These are phyloP conservation scores for Parauchenoglanis ngamensis DNA, from an alignment of 2,797 vertebrate genomes.

Conservation along the genomic window DNA sequence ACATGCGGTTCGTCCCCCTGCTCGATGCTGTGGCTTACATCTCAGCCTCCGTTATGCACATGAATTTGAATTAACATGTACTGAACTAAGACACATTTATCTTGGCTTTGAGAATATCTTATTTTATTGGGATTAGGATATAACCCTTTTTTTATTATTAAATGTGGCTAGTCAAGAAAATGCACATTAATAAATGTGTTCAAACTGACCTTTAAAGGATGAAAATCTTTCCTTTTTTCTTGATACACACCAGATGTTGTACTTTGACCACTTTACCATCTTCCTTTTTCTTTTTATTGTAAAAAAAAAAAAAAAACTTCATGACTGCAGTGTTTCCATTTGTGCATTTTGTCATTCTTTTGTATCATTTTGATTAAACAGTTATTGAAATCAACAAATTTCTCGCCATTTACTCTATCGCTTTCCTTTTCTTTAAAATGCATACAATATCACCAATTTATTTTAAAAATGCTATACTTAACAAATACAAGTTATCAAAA, in stretches of 20 bases:
- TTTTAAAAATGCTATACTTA: neutral
- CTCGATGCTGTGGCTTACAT: neutral
- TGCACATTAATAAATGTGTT: neutral
- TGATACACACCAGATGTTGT: neutral
- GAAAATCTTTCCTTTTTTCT: neutral
- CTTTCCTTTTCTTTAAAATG: neutral
- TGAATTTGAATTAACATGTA: neutral
- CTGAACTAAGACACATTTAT: neutral
- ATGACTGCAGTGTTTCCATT: slow-evolving; percentile 9
- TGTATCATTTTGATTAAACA: slow-evolving; percentile 50
- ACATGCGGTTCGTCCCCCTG: neutral
- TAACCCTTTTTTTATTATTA: neutral
- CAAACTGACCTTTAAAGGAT: neutral
- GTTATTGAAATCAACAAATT: slow-evolving; percentile 37
- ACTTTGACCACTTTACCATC: neutral
- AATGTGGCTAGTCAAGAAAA: neutral
- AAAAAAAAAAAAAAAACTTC: neutral
- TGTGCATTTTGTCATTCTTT: slow-evolving; percentile 47
- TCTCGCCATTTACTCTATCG: neutral
- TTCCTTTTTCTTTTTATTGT: neutral
- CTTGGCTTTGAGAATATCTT: neutral
- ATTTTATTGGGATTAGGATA: neutral
- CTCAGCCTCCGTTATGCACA: neutral
- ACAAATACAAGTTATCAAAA: neutral
- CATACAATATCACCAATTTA: neutral